phyloP scores from a whole-genome alignment of 2,888 invertebrate genomes.

The Melieria picta region DNA sequence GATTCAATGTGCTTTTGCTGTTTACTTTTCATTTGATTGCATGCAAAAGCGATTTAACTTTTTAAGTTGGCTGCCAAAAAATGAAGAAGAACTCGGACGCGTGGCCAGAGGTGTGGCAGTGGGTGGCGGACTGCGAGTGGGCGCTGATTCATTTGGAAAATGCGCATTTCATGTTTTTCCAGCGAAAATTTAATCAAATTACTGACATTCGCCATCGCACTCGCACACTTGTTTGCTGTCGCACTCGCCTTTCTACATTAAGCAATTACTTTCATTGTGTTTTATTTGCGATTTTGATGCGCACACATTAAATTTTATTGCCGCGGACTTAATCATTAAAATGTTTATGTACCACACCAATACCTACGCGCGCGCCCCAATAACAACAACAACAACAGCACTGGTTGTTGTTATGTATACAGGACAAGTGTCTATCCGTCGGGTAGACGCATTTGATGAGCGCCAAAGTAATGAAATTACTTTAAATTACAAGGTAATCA shows the following conservation, averaged over 20 bases:
- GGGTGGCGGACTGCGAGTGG: background rate
- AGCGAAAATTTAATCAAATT: constrained; percentile 25
- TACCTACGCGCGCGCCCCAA: background rate
- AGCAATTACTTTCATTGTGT: constrained; percentile 10
- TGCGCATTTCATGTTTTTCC: constrained; percentile 16
- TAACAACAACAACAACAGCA: too few species aligned
- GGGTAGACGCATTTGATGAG: too few species aligned
- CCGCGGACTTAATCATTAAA: constrained; percentile 31
- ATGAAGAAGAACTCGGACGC: too few species aligned
- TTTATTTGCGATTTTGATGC: constrained; percentile 24
- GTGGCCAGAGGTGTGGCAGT: background rate
- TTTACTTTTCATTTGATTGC: background rate
- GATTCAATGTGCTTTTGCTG: background rate
- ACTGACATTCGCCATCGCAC: constrained; percentile 19
- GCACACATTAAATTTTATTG: constrained; percentile 36
- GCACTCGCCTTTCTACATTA: constrained; percentile 1
- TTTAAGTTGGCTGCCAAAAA: too few species aligned
- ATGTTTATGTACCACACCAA: constrained; percentile 11
- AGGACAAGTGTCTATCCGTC: too few species aligned
- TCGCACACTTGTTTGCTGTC: constrained; percentile 6
- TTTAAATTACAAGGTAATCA: constrained; percentile 23
- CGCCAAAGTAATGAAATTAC: background rate
- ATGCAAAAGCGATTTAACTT: background rate
- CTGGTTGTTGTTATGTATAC: too few species aligned
- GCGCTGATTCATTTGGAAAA: constrained; percentile 20